Percentiles rank a stretch among this genome's conserved stretches.
Evolutionary conservation across 2,113 vertebrate species (phyloP).

Genomic region (Agelaius tricolor): DNA sequence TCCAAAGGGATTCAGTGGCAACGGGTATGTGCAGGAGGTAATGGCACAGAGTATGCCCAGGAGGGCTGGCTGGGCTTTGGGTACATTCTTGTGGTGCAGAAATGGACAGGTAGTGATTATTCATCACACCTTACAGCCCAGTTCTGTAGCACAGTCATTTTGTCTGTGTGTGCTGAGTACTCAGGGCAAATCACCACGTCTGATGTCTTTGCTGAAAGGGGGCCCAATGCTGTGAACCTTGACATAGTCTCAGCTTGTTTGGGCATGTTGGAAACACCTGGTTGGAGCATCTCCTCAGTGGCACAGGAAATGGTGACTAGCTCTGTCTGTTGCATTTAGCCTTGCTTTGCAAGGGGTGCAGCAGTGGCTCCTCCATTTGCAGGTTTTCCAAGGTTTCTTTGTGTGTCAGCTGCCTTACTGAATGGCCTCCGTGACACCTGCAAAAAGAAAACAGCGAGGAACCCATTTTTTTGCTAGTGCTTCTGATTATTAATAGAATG

Average conservation of each 20-base stretch:
- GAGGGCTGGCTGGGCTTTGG: fast-evolving
- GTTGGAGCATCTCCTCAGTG: background rate
- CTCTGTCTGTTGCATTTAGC: background rate
- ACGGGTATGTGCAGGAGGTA: background rate
- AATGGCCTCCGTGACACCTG: conserved; percentile 28
- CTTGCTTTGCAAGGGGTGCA: background rate
- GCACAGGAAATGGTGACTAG: background rate
- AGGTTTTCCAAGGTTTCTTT: conserved; percentile 52
- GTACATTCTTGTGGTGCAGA: background rate
- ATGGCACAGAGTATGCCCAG: background rate
- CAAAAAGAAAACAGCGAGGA: conserved; percentile 19
- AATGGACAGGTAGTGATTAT: background rate
- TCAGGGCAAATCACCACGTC: fast-evolving
- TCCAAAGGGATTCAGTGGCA: background rate
- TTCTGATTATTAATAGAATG: conserved; percentile 59
- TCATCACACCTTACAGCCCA: fast-evolving
- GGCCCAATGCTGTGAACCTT: background rate
- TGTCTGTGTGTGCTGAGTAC: background rate
- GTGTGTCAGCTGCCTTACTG: background rate
- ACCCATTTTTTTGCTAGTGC: conserved; percentile 43
- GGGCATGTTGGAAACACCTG: fast-evolving
- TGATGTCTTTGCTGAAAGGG: background rate
- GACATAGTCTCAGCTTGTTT: background rate
- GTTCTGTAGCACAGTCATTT: background rate
- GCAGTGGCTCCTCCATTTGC: background rate